phyloP scores from a whole-genome alignment of 1,140 invertebrate genomes.

The Colletes latitarsis region DNA sequence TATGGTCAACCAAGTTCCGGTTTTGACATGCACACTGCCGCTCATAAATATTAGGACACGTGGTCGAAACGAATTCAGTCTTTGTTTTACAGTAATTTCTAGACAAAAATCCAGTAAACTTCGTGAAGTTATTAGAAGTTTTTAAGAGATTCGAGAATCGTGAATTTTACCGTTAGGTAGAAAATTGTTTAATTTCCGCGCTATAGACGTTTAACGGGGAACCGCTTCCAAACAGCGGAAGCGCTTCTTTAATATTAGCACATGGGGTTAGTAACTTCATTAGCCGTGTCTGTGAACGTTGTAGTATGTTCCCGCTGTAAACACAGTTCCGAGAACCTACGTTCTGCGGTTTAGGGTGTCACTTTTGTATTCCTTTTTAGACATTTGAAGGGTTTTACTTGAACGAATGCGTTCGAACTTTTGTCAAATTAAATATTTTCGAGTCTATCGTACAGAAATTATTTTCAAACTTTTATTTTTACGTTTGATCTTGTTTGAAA shows the following conservation, averaged over 20 bases:
- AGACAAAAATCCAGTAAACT: too few species aligned
- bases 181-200: constrained; percentile 15
- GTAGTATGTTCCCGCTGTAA: not conserved
- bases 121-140: too few species aligned
- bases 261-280: constrained; percentile 44
- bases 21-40: not conserved
- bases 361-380: not conserved
- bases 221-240: constrained; percentile 36
- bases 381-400: not conserved
- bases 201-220: constrained; percentile 11
- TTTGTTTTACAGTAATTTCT: too few species aligned
- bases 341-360: not conserved
- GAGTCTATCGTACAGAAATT: too few species aligned
- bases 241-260: constrained; percentile 49
- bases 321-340: constrained; percentile 14
- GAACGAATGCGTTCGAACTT: not conserved
- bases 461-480: too few species aligned
- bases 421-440: not conserved
- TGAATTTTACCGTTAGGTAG: not conserved
- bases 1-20: not conserved
- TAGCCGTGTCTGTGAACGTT: constrained; percentile 24
- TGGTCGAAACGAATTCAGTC: too few species aligned
- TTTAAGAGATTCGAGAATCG: too few species aligned
- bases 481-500: too few species aligned
- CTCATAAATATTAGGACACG: too few species aligned